These are phyloP conservation scores for Tenrec ecaudatus DNA, from an alignment of 2,113 vertebrate species.

Conservation along the genomic window DNA sequence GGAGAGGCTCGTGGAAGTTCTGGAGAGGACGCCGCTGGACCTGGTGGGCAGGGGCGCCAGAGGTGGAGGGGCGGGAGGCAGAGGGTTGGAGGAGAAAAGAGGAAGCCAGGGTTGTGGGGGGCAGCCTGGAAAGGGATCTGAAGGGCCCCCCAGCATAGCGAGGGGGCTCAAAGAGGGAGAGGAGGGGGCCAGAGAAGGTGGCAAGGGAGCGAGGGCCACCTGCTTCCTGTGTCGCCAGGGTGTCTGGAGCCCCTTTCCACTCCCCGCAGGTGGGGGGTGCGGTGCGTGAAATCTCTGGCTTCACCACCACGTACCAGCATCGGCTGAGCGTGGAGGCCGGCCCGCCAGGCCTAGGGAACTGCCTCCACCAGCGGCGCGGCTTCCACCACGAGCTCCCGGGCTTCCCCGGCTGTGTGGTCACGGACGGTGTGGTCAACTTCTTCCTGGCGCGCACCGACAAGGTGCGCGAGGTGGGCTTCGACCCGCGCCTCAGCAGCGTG, in stretches of 20 bases:
- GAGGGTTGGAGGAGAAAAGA: not conserved
- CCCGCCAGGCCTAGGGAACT: conserved; percentile 89
- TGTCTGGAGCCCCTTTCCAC: not conserved
- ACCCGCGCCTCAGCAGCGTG: conserved; percentile 89
- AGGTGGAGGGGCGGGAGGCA: not conserved
- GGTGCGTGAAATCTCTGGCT: conserved; percentile 93
- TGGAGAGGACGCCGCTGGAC: conserved; percentile 93
- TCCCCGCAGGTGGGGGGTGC: conserved; percentile 92
- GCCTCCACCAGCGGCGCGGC: conserved; percentile 88
- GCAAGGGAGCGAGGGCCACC: too few relatives aligned
- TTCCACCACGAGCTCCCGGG: conserved; percentile 91
- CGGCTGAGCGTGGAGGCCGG: conserved; percentile 90
- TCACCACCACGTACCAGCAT: conserved; percentile 91
- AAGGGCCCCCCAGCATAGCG: not conserved
- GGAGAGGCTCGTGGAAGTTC: conserved; percentile 93
- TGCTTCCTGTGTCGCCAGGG: not conserved
- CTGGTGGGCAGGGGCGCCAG: conserved; percentile 86
- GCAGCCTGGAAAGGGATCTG: too few relatives aligned
- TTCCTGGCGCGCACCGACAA: conserved; percentile 93
- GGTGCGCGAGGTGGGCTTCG: conserved; percentile 92
- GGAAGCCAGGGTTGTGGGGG: not conserved
- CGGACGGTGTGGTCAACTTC: conserved; percentile 95
- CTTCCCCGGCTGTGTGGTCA: conserved; percentile 93
- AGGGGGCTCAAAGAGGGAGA: not conserved
- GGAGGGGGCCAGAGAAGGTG: not conserved